These are phyloP conservation scores for Drosophila barbarae DNA, from an alignment of 2,888 invertebrate genomes.

Conservation along the genomic window DNA sequence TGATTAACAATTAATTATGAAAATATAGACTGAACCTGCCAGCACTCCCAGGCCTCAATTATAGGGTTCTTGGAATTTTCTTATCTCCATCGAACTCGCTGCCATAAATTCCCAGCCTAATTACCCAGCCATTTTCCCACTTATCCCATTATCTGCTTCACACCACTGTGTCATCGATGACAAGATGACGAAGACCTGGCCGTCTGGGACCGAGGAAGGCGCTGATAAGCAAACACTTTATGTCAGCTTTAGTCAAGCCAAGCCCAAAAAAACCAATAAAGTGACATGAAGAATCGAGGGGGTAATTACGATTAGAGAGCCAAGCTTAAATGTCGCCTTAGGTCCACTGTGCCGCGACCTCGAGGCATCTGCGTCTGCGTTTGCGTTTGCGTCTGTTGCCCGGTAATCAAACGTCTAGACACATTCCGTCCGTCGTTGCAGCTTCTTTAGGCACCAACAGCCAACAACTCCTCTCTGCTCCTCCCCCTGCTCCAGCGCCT, in stretches of 20 bases:
- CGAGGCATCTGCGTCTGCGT: conserved; percentile 43
- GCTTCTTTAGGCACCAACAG: conserved; percentile 56
- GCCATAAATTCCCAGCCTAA: conserved; percentile 22
- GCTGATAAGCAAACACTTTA: conserved; percentile 52
- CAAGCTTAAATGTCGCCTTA: conserved; percentile 18
- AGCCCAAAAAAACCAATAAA: conserved; percentile 35
- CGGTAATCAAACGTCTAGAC: conserved; percentile 73
- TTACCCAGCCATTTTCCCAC: conserved; percentile 23
- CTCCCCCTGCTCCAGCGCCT: background rate
- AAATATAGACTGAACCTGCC: background rate
- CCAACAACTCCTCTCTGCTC: conserved; percentile 1
- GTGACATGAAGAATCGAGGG: conserved; percentile 20
- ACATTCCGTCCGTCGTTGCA: conserved; percentile 59
- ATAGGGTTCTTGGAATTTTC: background rate
- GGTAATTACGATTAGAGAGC: conserved; percentile 40
- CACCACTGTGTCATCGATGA: conserved; percentile 24
- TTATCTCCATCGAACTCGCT: background rate
- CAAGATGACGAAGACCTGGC: conserved; percentile 4
- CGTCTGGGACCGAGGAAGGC: conserved; percentile 23
- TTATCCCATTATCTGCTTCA: conserved; percentile 34
- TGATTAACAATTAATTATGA: background rate
- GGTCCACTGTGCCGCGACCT: conserved; percentile 41
- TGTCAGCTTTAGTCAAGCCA: conserved; percentile 22
- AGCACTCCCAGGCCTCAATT: background rate
- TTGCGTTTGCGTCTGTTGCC: conserved; percentile 23